Conservation (phyloP, 2,797 vertebrate species). For the Cephalopachus bancanus region DNA sequence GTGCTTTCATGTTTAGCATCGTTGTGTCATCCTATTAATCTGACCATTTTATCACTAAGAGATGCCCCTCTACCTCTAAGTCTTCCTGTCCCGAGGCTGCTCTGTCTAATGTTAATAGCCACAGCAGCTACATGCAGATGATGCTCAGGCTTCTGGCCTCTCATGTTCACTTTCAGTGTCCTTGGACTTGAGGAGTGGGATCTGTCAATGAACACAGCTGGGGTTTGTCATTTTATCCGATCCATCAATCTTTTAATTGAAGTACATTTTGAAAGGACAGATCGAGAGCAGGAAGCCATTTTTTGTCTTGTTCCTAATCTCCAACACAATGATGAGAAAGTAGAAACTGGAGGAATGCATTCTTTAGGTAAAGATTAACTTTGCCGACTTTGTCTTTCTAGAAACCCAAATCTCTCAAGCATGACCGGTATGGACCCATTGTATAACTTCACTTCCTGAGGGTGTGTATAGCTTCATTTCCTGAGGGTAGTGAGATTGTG, state of each 20-base stretch:
- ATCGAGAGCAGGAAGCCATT: too few relatives aligned
- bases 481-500: too few relatives aligned
- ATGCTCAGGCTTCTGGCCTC: not conserved
- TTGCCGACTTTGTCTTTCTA: too few relatives aligned
- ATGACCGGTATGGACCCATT: too few relatives aligned
- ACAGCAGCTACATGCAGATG: not conserved
- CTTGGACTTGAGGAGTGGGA: not conserved
- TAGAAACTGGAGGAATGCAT: too few relatives aligned
- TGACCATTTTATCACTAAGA: not conserved
- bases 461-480: too few relatives aligned
- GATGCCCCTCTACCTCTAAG: not conserved
- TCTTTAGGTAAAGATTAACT: too few relatives aligned
- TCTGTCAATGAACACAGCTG: not conserved
- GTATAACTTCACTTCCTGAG: too few relatives aligned
- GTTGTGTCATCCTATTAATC: not conserved
- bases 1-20: not conserved
- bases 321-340: too few relatives aligned
- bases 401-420: too few relatives aligned
- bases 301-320: too few relatives aligned
- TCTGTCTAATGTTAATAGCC: not conserved
- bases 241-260: not conserved
- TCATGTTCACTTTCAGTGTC: not conserved
- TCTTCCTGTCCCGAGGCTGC: not conserved
- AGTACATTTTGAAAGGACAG: too few relatives aligned
- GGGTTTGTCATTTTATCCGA: not conserved